A percentile compares a stretch with the other conserved stretches of the same genome.
These are phyloP conservation scores for Temnopleurus reevesii DNA, from an alignment of 53 echinoderm and acorn worm genomes.

Conservation along the genomic window DNA sequence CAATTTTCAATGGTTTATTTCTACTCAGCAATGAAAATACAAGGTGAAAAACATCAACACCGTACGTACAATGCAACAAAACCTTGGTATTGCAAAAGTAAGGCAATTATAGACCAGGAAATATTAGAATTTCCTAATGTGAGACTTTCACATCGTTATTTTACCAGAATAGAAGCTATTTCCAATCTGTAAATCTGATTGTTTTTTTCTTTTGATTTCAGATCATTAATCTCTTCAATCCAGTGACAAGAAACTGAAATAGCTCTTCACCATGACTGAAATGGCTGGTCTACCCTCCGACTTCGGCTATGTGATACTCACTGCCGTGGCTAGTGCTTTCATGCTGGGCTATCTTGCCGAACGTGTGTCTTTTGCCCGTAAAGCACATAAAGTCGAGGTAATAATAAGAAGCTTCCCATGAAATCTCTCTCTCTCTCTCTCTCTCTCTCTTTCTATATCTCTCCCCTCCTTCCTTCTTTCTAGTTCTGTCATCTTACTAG, in stretches of 20 bases:
- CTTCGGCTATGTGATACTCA: conserved; percentile 57
- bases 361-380: conserved; percentile 41
- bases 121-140: too few species aligned
- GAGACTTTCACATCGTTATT: too few species aligned
- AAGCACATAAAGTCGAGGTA: conserved; percentile 48
- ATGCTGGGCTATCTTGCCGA: conserved; percentile 37
- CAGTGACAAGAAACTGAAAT: neutral
- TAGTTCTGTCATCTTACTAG: neutral
- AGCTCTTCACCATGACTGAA: neutral
- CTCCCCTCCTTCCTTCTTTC: neutral
- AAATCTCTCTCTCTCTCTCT: neutral
- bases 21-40: too few species aligned
- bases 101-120: too few species aligned
- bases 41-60: too few species aligned
- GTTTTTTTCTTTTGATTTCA: too few species aligned
- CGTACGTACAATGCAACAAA: too few species aligned
- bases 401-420: neutral
- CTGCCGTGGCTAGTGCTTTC: conserved; percentile 40
- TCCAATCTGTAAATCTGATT: too few species aligned
- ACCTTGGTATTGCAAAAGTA: too few species aligned
- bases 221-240: neutral
- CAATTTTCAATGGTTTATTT: too few species aligned
- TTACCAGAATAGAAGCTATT: too few species aligned
- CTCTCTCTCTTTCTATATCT: neutral
- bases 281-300: conserved; percentile 37